phyloP scores from a whole-genome alignment of 2,888 invertebrate genomes.

The Dione juno region DNA sequence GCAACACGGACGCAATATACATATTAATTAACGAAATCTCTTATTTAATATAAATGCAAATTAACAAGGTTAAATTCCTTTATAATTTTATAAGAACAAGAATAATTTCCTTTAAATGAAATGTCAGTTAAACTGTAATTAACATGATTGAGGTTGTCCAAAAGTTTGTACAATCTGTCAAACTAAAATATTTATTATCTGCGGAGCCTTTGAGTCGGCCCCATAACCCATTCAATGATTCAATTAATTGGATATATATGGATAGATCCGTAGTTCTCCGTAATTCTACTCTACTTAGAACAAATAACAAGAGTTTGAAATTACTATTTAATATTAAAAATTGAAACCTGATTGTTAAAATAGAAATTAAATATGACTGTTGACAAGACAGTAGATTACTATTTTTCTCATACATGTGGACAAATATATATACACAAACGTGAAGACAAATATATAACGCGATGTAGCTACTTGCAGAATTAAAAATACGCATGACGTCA shows the following conservation, averaged over 20 bases:
- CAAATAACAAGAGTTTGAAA: background rate
- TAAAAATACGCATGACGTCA: conserved; percentile 17
- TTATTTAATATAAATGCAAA: too few relatives aligned
- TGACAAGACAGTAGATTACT: too few relatives aligned
- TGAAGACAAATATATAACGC: background rate
- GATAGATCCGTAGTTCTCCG: background rate
- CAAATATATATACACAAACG: too few relatives aligned
- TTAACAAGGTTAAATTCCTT: too few relatives aligned
- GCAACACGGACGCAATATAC: too few relatives aligned
- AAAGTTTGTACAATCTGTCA: background rate
- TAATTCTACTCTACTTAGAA: background rate
- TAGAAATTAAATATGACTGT: background rate
- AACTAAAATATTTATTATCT: background rate
- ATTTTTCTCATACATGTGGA: too few relatives aligned
- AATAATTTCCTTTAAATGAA: too few relatives aligned
- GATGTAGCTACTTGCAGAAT: background rate
- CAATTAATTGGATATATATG: background rate
- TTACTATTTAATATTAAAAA: background rate
- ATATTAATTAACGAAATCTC: too few relatives aligned
- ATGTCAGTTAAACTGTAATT: too few relatives aligned
- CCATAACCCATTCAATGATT: background rate
- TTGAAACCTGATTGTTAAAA: background rate
- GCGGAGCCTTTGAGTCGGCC: background rate
- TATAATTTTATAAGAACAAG: too few relatives aligned
- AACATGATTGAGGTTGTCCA: too few relatives aligned